phyloP scores from a whole-genome alignment of 2,888 invertebrate genomes.

The Coleophora deauratella region DNA sequence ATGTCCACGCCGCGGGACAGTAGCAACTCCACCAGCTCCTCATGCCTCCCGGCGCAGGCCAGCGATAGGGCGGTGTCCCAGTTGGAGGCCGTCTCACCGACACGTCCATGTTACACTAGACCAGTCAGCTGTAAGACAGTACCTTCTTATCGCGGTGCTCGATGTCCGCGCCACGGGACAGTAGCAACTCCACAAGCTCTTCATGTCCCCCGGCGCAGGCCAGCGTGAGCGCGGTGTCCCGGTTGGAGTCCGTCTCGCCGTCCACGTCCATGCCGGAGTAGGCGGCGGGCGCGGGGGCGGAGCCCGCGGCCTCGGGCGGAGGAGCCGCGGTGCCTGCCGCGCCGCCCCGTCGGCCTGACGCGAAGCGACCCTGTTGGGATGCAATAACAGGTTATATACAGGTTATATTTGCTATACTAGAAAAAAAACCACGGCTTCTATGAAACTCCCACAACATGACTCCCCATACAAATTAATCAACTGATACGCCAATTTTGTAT shows the following conservation, averaged over 20 bases:
- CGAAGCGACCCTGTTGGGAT: constrained; percentile 40
- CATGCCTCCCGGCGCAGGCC: neutral
- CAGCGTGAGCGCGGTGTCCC: constrained; percentile 97
- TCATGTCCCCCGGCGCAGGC: constrained; percentile 98
- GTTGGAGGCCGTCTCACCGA: neutral
- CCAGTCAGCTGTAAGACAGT: neutral
- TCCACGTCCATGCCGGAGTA: constrained; percentile 93
- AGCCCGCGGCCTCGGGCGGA: constrained; percentile 38
- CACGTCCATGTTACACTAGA: neutral
- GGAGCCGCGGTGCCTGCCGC: constrained; percentile 27
- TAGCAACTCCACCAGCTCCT: neutral
- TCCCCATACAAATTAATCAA: too few species aligned
- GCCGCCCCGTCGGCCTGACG: constrained; percentile 26
- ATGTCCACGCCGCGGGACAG: neutral
- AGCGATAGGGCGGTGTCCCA: neutral
- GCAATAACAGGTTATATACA: too few species aligned
- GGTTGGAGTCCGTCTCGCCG: constrained; percentile 98
- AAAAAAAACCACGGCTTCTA: too few species aligned
- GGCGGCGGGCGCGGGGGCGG: constrained; percentile 64
- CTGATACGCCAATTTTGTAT: too few species aligned
- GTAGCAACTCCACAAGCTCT: constrained; percentile 93
- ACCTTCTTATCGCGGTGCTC: constrained; percentile 98
- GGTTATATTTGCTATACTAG: too few species aligned
- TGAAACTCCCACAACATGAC: too few species aligned
- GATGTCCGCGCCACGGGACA: constrained; percentile 94